Evolutionary conservation across 2,888 invertebrate genomes (phyloP).

Genomic region (Invenusta paracnida): DNA sequence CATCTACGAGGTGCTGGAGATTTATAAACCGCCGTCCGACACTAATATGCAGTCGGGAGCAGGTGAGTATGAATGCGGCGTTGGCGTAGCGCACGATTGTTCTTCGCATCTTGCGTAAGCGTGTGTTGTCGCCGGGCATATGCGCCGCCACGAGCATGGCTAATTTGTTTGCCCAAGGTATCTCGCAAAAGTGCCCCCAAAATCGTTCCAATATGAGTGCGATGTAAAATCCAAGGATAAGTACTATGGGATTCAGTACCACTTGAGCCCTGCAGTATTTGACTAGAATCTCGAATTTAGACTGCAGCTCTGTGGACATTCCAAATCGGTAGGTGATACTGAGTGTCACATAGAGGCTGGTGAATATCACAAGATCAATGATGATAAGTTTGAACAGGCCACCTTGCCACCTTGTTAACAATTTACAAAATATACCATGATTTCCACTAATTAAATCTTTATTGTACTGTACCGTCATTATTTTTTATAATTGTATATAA

Average conservation of each 20-base stretch:
- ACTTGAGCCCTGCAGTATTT: background rate
- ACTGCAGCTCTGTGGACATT: background rate
- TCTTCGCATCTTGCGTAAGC: background rate
- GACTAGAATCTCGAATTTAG: background rate
- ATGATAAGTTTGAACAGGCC: background rate
- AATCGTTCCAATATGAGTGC: background rate
- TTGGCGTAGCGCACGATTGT: constrained; percentile 9
- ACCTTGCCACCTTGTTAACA: background rate
- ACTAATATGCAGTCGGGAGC: background rate
- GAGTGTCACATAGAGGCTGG: background rate
- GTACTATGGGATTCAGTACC: background rate
- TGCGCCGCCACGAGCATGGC: background rate
- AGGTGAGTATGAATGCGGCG: constrained; percentile 1
- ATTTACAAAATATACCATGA: background rate
- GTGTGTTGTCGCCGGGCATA: background rate
- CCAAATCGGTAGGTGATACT: background rate
- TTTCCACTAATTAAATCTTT: constrained; percentile 5
- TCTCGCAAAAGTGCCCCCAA: background rate
- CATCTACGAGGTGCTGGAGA: background rate
- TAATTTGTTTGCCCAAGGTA: constrained; percentile 8
- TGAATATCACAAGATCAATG: background rate
- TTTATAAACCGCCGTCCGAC: background rate
- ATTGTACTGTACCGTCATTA: background rate
- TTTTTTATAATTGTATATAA: background rate
- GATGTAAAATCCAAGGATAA: constrained; percentile 3